These are phyloP conservation scores for Porites evermanni DNA, from an alignment of 92 coral and sea anemone genomes.

Conservation along the genomic window DNA sequence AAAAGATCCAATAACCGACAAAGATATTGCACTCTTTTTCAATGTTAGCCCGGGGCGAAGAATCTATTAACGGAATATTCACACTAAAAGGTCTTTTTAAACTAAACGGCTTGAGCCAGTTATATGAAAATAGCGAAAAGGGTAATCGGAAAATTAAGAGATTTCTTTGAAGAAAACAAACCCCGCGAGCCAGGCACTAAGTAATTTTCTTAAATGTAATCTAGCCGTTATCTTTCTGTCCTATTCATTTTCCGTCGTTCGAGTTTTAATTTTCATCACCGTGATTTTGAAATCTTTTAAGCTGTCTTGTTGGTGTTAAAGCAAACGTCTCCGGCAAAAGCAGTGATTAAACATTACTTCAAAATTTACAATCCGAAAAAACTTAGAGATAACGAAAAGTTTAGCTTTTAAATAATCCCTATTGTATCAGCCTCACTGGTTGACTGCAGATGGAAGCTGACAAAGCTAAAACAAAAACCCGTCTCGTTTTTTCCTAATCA, in stretches of 20 bases:
- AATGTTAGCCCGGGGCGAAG: slow-evolving; percentile 34
- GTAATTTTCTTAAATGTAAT: slow-evolving; percentile 16
- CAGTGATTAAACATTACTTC: neutral
- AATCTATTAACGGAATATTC: slow-evolving; percentile 23
- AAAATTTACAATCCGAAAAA: neutral
- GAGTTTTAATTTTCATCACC: slow-evolving; percentile 35
- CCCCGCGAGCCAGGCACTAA: neutral
- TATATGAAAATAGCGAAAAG: neutral
- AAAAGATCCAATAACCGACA: slow-evolving; percentile 12
- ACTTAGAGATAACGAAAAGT: slow-evolving; percentile 19
- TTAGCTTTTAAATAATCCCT: neutral
- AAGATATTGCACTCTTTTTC: slow-evolving; percentile 29
- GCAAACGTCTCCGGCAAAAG: slow-evolving; percentile 39
- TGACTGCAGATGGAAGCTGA: neutral
- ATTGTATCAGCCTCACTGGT: neutral
- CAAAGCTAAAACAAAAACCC: neutral
- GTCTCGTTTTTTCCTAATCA: neutral
- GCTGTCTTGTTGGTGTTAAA: slow-evolving; percentile 25
- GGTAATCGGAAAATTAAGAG: neutral
- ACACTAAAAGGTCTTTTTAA: neutral
- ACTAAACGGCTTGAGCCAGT: neutral
- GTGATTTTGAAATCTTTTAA: slow-evolving; percentile 41
- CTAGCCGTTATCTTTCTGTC: slow-evolving; percentile 36
- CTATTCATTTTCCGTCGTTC: slow-evolving; percentile 34
- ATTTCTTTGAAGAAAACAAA: neutral